A percentile compares a stretch with the other conserved stretches of the same genome.
These are phyloP conservation scores for Zosterops borbonicus DNA, from an alignment of 2,113 vertebrate species.

Conservation along the genomic window DNA sequence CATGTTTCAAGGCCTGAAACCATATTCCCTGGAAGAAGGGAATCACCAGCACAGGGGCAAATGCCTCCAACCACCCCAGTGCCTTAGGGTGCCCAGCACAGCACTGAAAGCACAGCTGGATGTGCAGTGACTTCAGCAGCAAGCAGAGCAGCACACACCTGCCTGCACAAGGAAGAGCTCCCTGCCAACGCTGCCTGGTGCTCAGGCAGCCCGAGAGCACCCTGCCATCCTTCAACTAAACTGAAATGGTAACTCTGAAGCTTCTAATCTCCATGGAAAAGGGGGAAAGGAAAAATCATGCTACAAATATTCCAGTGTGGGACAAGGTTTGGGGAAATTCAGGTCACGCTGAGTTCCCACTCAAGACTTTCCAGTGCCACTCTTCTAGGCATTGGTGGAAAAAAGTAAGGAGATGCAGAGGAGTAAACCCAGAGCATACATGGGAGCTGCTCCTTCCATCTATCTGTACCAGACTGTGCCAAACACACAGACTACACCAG, in stretches of 20 bases:
- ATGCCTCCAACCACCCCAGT: background rate
- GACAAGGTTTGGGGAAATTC: background rate
- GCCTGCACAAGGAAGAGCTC: background rate
- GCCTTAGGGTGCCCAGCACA: background rate
- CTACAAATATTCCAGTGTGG: background rate
- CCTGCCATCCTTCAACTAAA: background rate
- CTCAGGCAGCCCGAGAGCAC: background rate
- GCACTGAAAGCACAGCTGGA: background rate
- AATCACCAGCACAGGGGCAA: background rate
- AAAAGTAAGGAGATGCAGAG: background rate
- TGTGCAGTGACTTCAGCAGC: background rate
- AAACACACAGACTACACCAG: background rate
- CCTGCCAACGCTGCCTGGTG: background rate
- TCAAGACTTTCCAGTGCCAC: background rate
- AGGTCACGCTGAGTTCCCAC: background rate
- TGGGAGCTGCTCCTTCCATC: background rate
- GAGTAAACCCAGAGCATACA: background rate
- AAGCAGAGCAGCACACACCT: background rate
- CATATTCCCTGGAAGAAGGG: background rate
- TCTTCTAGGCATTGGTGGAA: background rate
- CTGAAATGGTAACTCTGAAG: background rate
- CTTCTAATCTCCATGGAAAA: background rate
- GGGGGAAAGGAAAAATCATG: background rate
- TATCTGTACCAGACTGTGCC: background rate
- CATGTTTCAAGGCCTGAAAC: background rate